These are phyloP conservation scores for Phanerotoma sp. DNA, from an alignment of 2,888 invertebrate species.

Conservation along the genomic window DNA sequence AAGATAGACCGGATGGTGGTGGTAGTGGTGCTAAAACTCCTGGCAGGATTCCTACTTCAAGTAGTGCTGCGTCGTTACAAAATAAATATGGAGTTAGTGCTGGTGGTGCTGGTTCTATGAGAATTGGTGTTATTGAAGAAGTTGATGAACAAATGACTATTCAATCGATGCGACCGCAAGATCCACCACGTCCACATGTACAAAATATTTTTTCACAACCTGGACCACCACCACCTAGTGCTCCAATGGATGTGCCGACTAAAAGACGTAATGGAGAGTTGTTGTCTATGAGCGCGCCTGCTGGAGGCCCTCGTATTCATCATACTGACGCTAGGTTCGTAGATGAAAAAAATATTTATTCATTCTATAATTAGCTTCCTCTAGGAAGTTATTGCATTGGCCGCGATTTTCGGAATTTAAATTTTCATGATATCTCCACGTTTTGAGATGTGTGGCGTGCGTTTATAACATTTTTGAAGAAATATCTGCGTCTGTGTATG, in stretches of 20 bases:
- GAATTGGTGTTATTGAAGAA: slow-evolving; percentile 57
- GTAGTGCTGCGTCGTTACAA: slow-evolving; percentile 49
- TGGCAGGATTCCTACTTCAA: slow-evolving; percentile 55
- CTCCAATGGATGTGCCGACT: slow-evolving; percentile 67
- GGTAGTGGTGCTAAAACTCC: slow-evolving; percentile 59
- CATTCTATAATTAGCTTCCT: neutral
- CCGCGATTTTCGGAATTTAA: too few species aligned
- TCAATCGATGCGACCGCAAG: slow-evolving; percentile 68
- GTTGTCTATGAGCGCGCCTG: slow-evolving; percentile 50
- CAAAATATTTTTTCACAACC: slow-evolving; percentile 50
- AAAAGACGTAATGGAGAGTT: slow-evolving; percentile 37
- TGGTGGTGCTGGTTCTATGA: slow-evolving; percentile 46
- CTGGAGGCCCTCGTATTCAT: slow-evolving; percentile 28
- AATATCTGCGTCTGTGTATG: too few species aligned
- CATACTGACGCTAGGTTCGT: slow-evolving; percentile 24
- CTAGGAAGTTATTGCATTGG: too few species aligned
- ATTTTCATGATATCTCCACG: too few species aligned
- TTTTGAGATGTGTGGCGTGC: too few species aligned
- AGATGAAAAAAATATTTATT: neutral
- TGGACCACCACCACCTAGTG: slow-evolving; percentile 64
- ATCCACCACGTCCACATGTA: slow-evolving; percentile 55
- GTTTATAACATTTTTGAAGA: too few species aligned
- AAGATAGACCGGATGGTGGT: slow-evolving; percentile 63
- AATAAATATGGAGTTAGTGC: slow-evolving; percentile 46
- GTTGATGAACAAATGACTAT: slow-evolving; percentile 80